Percentiles rank a stretch among this genome's conserved stretches.
Evolutionary conservation across 2,888 invertebrate genomes (phyloP).

Genomic region (Leptopilina syphax): DNA sequence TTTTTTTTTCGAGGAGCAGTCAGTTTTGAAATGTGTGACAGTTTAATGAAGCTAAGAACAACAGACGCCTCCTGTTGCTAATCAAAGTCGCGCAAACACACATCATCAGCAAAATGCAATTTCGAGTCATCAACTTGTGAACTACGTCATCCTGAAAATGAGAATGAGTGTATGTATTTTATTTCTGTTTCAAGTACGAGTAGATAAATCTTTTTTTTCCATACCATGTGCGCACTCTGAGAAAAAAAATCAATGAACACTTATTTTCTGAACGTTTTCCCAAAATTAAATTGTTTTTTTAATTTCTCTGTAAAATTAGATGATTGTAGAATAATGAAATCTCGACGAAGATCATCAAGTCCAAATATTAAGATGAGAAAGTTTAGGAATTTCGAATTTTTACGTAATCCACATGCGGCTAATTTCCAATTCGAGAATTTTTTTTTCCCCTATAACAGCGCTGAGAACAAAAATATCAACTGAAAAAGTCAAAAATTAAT

Average conservation of each 20-base stretch:
- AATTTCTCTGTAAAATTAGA: no score
- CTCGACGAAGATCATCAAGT: conserved; percentile 51
- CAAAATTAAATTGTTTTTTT: no score
- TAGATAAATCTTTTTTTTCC: background rate
- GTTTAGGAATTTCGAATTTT: conserved; percentile 68
- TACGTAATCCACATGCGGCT: conserved; percentile 60
- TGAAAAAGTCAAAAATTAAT: background rate
- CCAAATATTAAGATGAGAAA: conserved; percentile 64
- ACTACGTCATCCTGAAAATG: conserved; percentile 30
- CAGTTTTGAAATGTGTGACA: conserved; percentile 28
- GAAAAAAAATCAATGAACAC: background rate
- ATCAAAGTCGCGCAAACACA: conserved; percentile 7
- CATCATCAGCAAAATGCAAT: background rate
- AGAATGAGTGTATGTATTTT: background rate
- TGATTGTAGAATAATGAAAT: conserved; percentile 40
- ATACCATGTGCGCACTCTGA: background rate
- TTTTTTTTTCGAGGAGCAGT: background rate
- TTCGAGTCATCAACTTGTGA: conserved; percentile 18
- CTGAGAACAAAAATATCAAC: no score
- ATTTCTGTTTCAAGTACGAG: background rate
- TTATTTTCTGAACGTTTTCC: no score
- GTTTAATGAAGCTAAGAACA: conserved; percentile 34
- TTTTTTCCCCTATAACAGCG: no score
- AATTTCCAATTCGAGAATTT: no score
- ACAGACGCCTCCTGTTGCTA: conserved; percentile 27